These are phyloP conservation scores for Diarsia mendica DNA, from an alignment of 2,888 invertebrate genomes.

Conservation along the genomic window DNA sequence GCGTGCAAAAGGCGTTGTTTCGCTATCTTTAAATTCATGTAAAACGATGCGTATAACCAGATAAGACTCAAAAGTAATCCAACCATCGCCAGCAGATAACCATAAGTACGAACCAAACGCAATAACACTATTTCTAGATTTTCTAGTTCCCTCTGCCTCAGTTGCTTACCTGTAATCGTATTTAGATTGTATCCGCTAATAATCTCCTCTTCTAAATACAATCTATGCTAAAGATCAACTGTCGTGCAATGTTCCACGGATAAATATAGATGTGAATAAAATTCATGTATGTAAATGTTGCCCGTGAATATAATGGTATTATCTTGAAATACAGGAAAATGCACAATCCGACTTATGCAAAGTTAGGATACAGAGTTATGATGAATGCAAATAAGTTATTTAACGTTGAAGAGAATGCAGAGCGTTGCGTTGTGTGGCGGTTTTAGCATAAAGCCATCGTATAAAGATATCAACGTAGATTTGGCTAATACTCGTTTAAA, in stretches of 20 bases:
- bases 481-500: constrained; percentile 73
- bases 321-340: constrained; percentile 57
- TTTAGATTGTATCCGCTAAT: constrained; percentile 59
- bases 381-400: constrained; percentile 66
- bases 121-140: constrained; percentile 56
- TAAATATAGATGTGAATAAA: constrained; percentile 55
- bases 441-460: constrained; percentile 66
- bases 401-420: constrained; percentile 64
- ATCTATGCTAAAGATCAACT: constrained; percentile 52
- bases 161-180: constrained; percentile 47
- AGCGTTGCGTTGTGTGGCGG: constrained; percentile 22
- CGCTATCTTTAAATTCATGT: constrained; percentile 14
- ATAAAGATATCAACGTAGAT: constrained; percentile 83
- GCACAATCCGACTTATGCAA: constrained; percentile 49
- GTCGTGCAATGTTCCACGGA: constrained; percentile 43
- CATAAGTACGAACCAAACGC: constrained; percentile 19
- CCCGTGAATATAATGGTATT: constrained; percentile 50
- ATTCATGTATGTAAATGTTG: constrained; percentile 63
- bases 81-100: constrained; percentile 17
- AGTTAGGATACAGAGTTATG: constrained; percentile 68
- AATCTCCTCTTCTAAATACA: constrained; percentile 57
- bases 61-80: constrained; percentile 37
- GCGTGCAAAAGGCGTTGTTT: not conserved
- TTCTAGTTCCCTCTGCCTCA: constrained; percentile 43
- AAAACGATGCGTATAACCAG: constrained; percentile 27